Base-by-base conservation (phyloP, 1,140 invertebrate species). In the Drosophila tsacasi region DNA sequence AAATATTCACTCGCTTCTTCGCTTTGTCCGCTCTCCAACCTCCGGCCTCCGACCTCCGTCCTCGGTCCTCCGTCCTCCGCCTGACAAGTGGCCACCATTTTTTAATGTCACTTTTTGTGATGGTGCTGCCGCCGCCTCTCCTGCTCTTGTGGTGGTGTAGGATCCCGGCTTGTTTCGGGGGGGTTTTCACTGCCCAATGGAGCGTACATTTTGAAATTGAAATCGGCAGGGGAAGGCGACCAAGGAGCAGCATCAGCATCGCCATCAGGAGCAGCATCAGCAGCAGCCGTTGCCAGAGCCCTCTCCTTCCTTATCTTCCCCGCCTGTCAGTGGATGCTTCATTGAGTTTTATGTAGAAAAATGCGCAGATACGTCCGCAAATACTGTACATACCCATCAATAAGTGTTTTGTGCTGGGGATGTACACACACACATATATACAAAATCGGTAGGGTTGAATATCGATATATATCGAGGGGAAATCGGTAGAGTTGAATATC, bases 161-260 rank as follows among this genome's bases (percentile, higher is more conserved):
- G 19, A 30, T 35, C 23, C 19, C 17, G n/a, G n/a, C 59, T 27
- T 30, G 25, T 13, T 1, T 6, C 5, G 37, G 58, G 21, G 42
- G 42, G 44, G 64, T 73, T 69, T 84, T 81, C 58, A 69, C 82
- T 83, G 83, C 63, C 81, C 83, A 89, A 83, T 89, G 84, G 85
- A 87, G 83, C 83, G 83, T 89, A 89, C 79, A 87, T 87, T 87
- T 83, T 89, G 76, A 87, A 87, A 87, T 87, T 87, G 83, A 89
- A 87, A 87, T 87, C 84, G 82, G 79, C 73, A 83, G 83, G 68
- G 63, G 60, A 58, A 57, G 55, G 67, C 63, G 62, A 39, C 52
- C 19, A 32, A 23, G 25, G 30, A 27, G 44, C 35, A 19, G 21
- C 59, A n/a, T 32, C 30, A 30, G 44, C 32, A 65, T n/a, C 30